phyloP scores from a whole-genome alignment of 2,888 invertebrate genomes.

The Cryptocephalus primarius region DNA sequence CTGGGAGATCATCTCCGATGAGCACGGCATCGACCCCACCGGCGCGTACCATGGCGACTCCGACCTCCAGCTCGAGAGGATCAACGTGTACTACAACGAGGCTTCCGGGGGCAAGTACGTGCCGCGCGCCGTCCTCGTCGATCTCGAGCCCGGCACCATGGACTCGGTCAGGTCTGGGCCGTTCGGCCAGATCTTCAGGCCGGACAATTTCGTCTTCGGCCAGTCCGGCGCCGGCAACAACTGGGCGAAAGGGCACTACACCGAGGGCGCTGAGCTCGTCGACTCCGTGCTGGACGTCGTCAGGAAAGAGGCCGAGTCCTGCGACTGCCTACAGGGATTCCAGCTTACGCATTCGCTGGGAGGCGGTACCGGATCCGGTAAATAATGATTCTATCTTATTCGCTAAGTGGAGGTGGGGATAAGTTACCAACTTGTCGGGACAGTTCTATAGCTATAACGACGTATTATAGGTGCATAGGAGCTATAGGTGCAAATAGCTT shows the following conservation, averaged over 20 bases:
- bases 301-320: slow-evolving; percentile 76
- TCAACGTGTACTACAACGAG: slow-evolving; percentile 94
- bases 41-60: slow-evolving; percentile 86
- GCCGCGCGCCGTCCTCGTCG: slow-evolving; percentile 84
- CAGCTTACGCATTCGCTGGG: slow-evolving; percentile 90
- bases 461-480: too few species aligned
- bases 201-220: slow-evolving; percentile 92
- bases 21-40: slow-evolving; percentile 88
- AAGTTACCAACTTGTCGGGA: too few species aligned
- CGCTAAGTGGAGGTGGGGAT: too few species aligned
- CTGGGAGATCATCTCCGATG: slow-evolving; percentile 95
- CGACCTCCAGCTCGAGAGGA: slow-evolving; percentile 86
- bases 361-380: slow-evolving; percentile 85
- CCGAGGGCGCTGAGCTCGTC: slow-evolving; percentile 78
- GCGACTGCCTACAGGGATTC: slow-evolving; percentile 89
- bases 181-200: slow-evolving; percentile 86
- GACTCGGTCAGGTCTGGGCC: slow-evolving; percentile 91
- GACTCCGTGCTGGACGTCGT: slow-evolving; percentile 79
- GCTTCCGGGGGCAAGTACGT: slow-evolving; percentile 91
- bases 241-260: slow-evolving; percentile 88
- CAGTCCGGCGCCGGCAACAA: slow-evolving; percentile 78
- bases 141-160: slow-evolving; percentile 95
- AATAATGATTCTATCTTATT: not conserved
- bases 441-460: too few species aligned
- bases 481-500: too few species aligned